A percentile compares a stretch with the other conserved stretches of the same genome.
These are phyloP conservation scores for Crotalus helleri DNA, from an alignment of 2,113 vertebrate genomes.

Conservation along the genomic window DNA sequence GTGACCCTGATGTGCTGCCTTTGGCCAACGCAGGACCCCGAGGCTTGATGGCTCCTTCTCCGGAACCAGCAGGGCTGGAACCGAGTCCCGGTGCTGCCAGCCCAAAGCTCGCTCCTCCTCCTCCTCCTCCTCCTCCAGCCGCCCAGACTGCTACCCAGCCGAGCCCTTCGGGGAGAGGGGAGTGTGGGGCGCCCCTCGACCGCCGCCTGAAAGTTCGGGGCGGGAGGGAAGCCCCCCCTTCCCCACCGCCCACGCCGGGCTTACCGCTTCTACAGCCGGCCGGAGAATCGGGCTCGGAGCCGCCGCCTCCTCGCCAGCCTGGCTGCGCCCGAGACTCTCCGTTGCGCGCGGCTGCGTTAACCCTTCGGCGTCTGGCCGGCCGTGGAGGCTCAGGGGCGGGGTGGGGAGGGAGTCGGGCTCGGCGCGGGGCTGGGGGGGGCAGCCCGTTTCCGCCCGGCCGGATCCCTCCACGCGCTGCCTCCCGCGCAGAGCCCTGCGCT, in stretches of 20 bases:
- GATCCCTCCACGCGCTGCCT: not conserved
- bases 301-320: not conserved
- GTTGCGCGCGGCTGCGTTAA: constrained; percentile 42
- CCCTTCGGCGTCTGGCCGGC: constrained; percentile 47
- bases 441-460: not conserved
- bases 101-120: not conserved
- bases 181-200: not conserved
- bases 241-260: constrained; percentile 46
- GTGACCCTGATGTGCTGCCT: not conserved
- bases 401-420: not conserved
- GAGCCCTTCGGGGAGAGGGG: not conserved
- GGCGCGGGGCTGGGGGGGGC: not conserved
- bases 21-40: not conserved
- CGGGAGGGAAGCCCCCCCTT: not conserved
- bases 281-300: not conserved
- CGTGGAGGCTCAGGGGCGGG: too few species aligned
- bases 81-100: not conserved
- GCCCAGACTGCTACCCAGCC: not conserved
- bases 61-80: not conserved
- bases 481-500: not conserved
- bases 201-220: constrained; percentile 22
- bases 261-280: constrained; percentile 39
- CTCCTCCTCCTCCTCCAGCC: not conserved
- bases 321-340: not conserved
- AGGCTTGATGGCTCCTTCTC: not conserved